A percentile compares a stretch with the other conserved stretches of the same genome.
phyloP scores from a whole-genome alignment of 2,797 vertebrate species.

The Semaprochilodus insignis region DNA sequence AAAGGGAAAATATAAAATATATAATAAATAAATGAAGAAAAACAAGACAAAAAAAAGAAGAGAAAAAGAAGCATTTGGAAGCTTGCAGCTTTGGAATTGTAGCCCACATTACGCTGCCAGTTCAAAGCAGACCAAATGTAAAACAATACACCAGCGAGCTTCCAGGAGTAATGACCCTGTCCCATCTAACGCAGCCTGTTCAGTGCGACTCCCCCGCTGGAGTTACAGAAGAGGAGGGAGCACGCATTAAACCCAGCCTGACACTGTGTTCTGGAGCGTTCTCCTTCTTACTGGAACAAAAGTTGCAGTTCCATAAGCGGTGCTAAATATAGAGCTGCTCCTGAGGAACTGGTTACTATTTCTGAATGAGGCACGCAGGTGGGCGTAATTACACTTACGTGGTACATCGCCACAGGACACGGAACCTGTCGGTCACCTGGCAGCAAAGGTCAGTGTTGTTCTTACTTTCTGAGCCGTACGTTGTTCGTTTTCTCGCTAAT shows the following conservation, averaged over 20 bases:
- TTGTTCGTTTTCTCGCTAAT: not conserved
- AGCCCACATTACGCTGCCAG: not conserved
- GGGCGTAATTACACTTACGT: not conserved
- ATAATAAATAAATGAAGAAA: not conserved
- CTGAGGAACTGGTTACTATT: not conserved
- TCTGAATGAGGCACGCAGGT: constrained; percentile 1
- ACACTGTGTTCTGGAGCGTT: not conserved
- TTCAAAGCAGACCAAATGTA: not conserved
- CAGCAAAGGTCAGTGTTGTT: constrained; percentile 23
- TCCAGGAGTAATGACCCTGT: not conserved
- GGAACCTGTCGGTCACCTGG: not conserved
- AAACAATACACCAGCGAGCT: not conserved
- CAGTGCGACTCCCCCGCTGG: not conserved
- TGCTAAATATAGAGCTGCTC: constrained; percentile 5
- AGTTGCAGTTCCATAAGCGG: not conserved
- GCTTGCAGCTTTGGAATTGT: not conserved
- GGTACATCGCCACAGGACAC: not conserved
- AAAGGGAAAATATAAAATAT: not conserved
- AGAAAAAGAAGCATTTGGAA: not conserved
- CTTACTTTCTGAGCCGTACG: not conserved
- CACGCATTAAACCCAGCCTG: not conserved
- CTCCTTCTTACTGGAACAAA: not conserved
- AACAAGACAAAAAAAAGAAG: not conserved
- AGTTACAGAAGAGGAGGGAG: not conserved
- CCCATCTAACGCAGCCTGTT: not conserved